Evolutionary conservation across 1,140 invertebrate species (phyloP), one percentile per base, ranked within the genome.

Genomic region (Dolichoris vasculosae): DNA sequence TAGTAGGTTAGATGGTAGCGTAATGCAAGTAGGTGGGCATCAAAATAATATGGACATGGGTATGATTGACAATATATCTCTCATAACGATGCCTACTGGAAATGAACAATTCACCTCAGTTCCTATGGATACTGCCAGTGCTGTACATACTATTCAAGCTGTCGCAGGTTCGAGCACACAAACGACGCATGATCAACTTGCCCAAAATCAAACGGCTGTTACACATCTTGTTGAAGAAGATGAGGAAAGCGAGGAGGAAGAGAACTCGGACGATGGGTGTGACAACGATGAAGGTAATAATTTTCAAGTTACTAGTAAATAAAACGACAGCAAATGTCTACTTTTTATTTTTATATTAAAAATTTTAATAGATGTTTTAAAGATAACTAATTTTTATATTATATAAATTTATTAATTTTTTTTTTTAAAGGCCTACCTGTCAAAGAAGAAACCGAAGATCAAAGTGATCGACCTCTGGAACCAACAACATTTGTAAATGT

Each of bases 401-500:
- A 84, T 43, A 67, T 81, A 82, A 71, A 59, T 32, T 82, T 55
- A 86, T 51, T 30, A 32, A 55, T 63, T 0, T 80, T 11, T n/a
- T n/a, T n/a, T 51, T 75, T 87, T 83, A 23, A 77, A 93, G 93
- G 91, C 75, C 87, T 93, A 87, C 89, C 91, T 63, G 91, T 93
- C 26, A 93, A 93, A 89, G 93, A 93, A 87, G 93, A 94, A 81
- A 88, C 88, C 32, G 92, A 93, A 32, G 91, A 92, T 81, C 91
- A 87, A 81, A 90, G 81, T 67, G 89, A 88, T 85, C 90, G 90
- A 91, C 88, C 87, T 32, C 91, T 94, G 23, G 93, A 94, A 88
- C 90, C 91, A 64, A 90, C 93, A 30, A 90, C 93, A 26, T 94
- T 93, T 87, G 94, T 93, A 26, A 94, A 93, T 86, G 93, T 94